A percentile compares a stretch with the other conserved stretches of the same genome.
These are phyloP conservation scores for Streptopelia turtur DNA, from an alignment of 2,797 vertebrate species.

Conservation along the genomic window DNA sequence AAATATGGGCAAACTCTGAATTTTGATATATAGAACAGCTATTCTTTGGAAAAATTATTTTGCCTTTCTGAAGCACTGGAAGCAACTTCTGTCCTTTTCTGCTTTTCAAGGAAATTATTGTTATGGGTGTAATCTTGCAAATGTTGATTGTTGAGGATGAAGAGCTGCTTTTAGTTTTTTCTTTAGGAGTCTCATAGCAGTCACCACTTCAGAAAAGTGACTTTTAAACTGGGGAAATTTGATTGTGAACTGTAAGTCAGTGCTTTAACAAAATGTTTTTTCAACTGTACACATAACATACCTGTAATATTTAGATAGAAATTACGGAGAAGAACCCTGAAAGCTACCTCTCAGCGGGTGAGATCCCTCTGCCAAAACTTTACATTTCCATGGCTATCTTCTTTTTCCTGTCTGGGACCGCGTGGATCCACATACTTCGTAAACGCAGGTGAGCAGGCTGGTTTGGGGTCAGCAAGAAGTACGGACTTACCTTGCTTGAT, in stretches of 20 bases:
- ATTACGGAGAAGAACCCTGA: slow-evolving; percentile 86
- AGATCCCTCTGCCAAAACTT: slow-evolving; percentile 87
- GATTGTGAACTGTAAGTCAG: background rate
- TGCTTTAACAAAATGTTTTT: background rate
- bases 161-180: background rate
- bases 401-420: slow-evolving; percentile 83
- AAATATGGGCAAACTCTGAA: background rate
- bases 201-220: background rate
- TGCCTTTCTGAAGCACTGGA: background rate
- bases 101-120: background rate
- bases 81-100: background rate
- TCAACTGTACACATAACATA: background rate
- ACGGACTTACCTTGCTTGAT: background rate
- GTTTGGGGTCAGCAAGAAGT: background rate
- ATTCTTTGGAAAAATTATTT: background rate
- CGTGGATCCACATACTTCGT: slow-evolving; percentile 86
- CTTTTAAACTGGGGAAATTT: background rate
- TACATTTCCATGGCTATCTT: slow-evolving; percentile 87
- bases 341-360: slow-evolving; percentile 87
- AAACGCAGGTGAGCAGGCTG: slow-evolving; percentile 76
- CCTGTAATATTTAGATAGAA: slow-evolving; percentile 78
- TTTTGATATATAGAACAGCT: background rate
- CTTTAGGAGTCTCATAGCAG: background rate
- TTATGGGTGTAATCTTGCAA: background rate
- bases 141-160: background rate